Evolutionary conservation across 2,113 vertebrate species (phyloP), one percentile per base, ranked within the genome.

Genomic region (Romanogobio albipinnatus): DNA sequence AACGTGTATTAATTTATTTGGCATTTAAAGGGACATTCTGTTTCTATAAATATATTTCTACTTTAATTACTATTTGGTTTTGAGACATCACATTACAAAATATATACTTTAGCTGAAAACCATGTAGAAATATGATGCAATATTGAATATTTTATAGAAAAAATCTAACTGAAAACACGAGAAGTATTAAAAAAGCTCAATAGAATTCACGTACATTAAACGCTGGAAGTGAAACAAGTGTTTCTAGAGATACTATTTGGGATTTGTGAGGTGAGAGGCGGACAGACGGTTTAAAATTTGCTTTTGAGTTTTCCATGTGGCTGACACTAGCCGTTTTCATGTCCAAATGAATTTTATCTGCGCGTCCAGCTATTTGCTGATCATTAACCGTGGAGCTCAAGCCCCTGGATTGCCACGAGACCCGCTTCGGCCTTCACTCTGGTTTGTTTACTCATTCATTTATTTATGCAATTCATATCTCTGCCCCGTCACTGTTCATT

Each of bases 401-500:
- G 87, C 90, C 87, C 75, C 86, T 83, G 86, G 90, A 93, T 89
- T 90, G 90, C 89, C 89, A 86, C 89, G 66, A 84, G 87, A 92
- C 87, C 73, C 2, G 71, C 68, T 76, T 84, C 76, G 70, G 89
- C 88, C 88, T 87, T 87, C 66, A 89, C 86, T 87, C 77, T 85
- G 84, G 82, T 89, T 90, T 94, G 91, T 93, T 95, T 93, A 91
- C 90, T 88, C 84, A 49, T 91, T 92, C 90, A 90, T 93, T 93
- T 92, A 92, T 93, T 93, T 91, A 92, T 91, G 90, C 88, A 92
- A 87, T 91, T 92, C 91, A 91, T 92, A 94, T 92, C 89, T 90
- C 88, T 39, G 78, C 86, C 84, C 86, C 81, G 45, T 49, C 80
- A 81, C 81, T 87, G 91, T 84, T 90, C 89, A 91, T 93, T 90